phyloP scores from a whole-genome alignment of 53 echinoderm and acorn worm species.

The Astropecten irregularis region DNA sequence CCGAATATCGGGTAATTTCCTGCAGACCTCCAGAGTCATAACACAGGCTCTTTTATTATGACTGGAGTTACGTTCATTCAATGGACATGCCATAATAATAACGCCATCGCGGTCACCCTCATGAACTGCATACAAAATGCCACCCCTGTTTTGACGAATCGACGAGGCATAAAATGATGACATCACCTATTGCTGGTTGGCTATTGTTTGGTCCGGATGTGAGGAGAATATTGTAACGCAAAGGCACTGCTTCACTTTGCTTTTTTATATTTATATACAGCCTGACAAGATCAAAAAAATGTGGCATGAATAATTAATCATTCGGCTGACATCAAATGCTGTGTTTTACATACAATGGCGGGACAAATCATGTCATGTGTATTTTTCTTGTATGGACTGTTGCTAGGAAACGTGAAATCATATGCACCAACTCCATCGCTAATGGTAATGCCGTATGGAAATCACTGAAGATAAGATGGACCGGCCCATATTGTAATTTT shows the following conservation, averaged over 20 bases:
- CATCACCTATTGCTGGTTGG: slow-evolving; percentile 87
- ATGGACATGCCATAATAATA: background rate
- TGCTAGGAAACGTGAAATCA: slow-evolving; percentile 3
- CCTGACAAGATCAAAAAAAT: background rate
- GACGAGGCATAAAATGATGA: slow-evolving; percentile 89
- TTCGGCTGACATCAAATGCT: slow-evolving; percentile 6
- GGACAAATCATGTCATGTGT: background rate
- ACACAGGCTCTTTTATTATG: slow-evolving; percentile 12
- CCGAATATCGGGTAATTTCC: slow-evolving; percentile 48
- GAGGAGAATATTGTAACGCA: slow-evolving; percentile 78
- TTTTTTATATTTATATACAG: background rate
- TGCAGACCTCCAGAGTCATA: background rate
- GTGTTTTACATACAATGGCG: slow-evolving; percentile 44
- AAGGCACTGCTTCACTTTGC: background rate
- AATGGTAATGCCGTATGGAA: too few relatives aligned
- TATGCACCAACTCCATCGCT: too few relatives aligned
- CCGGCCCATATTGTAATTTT: too few relatives aligned
- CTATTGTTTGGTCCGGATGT: slow-evolving; percentile 86
- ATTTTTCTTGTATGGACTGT: background rate
- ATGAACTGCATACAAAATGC: slow-evolving; percentile 15
- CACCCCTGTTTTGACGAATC: slow-evolving; percentile 68
- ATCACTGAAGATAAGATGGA: too few relatives aligned
- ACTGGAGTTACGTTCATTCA: background rate
- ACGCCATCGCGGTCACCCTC: slow-evolving; percentile 20
- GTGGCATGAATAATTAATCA: slow-evolving; percentile 42